Conservation (phyloP, 2,888 invertebrate species). For the Drymonia ruficornis region DNA sequence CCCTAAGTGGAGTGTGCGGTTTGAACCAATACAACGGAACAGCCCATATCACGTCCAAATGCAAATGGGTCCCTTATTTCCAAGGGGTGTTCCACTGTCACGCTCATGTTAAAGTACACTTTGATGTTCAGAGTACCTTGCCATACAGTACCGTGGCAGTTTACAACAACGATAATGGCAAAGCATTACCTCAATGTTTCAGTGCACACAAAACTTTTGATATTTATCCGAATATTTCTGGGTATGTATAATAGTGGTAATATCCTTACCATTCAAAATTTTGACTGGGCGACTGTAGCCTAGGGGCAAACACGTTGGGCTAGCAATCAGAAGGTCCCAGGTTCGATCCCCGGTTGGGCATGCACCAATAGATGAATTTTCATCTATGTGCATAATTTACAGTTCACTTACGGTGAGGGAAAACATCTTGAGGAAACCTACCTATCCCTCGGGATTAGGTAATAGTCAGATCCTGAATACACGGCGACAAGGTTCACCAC, state of each 20-base stretch:
- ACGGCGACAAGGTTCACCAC: too few species aligned
- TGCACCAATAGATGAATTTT: too few species aligned
- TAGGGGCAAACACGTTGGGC: too few species aligned
- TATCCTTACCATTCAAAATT: too few species aligned
- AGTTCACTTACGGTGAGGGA: too few species aligned
- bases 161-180: constrained; percentile 66
- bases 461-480: too few species aligned
- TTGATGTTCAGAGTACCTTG: constrained; percentile 61
- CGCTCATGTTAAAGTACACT: constrained; percentile 64
- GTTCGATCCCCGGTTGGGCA: too few species aligned
- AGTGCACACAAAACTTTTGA: constrained; percentile 66
- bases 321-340: too few species aligned
- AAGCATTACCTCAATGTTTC: constrained; percentile 58
- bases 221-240: constrained; percentile 59
- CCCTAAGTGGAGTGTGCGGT: constrained; percentile 59
- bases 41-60: constrained; percentile 46
- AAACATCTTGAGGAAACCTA: too few species aligned
- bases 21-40: constrained; percentile 58
- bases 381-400: too few species aligned
- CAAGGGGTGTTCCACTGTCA: constrained; percentile 73
- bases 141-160: constrained; percentile 55
- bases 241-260: constrained; percentile 46
- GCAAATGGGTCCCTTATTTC: constrained; percentile 75
- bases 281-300: too few species aligned
- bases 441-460: too few species aligned